Evolutionary conservation across 1,140 invertebrate genomes (phyloP).

Genomic region (Varroa destructor): DNA sequence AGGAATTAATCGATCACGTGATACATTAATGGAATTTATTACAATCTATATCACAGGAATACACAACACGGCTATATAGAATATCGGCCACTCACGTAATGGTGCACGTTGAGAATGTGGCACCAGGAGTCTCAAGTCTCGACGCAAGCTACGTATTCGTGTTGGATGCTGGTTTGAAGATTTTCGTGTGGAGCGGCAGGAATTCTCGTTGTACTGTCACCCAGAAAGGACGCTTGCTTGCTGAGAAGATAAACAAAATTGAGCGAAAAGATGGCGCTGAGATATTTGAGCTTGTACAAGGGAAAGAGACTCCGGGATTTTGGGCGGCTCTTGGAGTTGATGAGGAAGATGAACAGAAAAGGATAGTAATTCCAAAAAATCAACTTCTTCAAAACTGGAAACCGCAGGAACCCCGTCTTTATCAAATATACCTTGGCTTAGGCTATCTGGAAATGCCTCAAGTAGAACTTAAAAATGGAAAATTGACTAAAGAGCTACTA

Average conservation of each 20-base stretch:
- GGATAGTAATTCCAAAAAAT: constrained; percentile 45
- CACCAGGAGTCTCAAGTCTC: constrained; percentile 53
- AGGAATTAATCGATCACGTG: too few relatives aligned
- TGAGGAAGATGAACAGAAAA: constrained; percentile 39
- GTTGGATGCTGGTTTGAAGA: constrained; percentile 67
- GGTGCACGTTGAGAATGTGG: constrained; percentile 81
- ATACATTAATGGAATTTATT: neutral
- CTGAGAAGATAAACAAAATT: constrained; percentile 97
- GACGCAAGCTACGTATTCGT: constrained; percentile 86
- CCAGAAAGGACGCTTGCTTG: constrained; percentile 81
- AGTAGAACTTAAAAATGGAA: constrained; percentile 44
- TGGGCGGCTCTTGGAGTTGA: constrained; percentile 55
- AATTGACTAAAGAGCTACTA: constrained; percentile 58
- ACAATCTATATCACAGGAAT: constrained; percentile 48
- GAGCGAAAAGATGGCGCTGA: constrained; percentile 90
- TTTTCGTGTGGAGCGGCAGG: constrained; percentile 82
- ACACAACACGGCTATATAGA: constrained; percentile 69
- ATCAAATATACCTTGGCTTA: constrained; percentile 90
- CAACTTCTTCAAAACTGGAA: constrained; percentile 63
- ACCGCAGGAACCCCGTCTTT: constrained; percentile 64
- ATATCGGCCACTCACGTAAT: constrained; percentile 72
- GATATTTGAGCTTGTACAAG: constrained; percentile 67
- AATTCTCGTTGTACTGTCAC: constrained; percentile 85
- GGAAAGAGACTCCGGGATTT: constrained; percentile 68
- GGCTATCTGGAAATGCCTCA: constrained; percentile 96